Percentiles rank a stretch among this genome's conserved stretches.
Conservation (phyloP, 2,113 vertebrate species). For the Tautogolabrus adspersus region DNA sequence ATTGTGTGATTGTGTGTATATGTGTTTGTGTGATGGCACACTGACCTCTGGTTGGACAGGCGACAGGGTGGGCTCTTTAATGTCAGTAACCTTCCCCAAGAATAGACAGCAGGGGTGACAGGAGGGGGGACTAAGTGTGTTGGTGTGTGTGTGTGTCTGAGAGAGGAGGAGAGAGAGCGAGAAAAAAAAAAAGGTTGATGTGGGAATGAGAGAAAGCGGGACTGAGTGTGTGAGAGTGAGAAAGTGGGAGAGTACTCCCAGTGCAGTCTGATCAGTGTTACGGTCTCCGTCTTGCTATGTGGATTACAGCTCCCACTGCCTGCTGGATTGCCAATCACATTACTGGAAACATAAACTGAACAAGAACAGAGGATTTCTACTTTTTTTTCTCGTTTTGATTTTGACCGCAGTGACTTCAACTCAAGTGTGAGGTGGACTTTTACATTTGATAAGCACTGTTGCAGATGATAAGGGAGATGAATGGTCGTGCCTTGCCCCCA, state of each 20-base stretch:
- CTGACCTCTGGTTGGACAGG: slow-evolving; percentile 66
- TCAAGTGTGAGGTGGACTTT: neutral
- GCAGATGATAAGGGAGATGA: slow-evolving; percentile 80
- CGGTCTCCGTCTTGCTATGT: slow-evolving; percentile 33
- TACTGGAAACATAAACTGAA: slow-evolving; percentile 27
- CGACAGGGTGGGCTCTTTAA: slow-evolving; percentile 79
- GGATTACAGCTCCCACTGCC: slow-evolving; percentile 43
- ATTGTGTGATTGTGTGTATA: slow-evolving; percentile 1
- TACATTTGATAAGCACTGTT: neutral
- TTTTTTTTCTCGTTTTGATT: no score
- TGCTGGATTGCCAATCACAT: slow-evolving; percentile 9
- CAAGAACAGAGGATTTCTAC: slow-evolving; percentile 17
- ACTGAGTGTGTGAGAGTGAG: slow-evolving; percentile 34
- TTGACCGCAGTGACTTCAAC: neutral
- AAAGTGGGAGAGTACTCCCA: slow-evolving; percentile 49
- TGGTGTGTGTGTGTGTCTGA: slow-evolving; percentile 17
- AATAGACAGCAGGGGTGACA: slow-evolving; percentile 69
- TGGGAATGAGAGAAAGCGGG: slow-evolving; percentile 64
- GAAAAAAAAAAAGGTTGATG: slow-evolving; percentile 38
- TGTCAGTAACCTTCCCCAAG: slow-evolving; percentile 77
- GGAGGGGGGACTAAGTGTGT: slow-evolving; percentile 39
- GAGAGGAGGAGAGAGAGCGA: slow-evolving; percentile 26
- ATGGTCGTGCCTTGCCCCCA: slow-evolving; percentile 72
- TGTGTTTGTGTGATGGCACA: slow-evolving; percentile 22
- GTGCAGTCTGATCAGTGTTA: slow-evolving; percentile 55